Base-by-base conservation (phyloP, 2,113 vertebrate species). In the Clinocottus analis region DNA sequence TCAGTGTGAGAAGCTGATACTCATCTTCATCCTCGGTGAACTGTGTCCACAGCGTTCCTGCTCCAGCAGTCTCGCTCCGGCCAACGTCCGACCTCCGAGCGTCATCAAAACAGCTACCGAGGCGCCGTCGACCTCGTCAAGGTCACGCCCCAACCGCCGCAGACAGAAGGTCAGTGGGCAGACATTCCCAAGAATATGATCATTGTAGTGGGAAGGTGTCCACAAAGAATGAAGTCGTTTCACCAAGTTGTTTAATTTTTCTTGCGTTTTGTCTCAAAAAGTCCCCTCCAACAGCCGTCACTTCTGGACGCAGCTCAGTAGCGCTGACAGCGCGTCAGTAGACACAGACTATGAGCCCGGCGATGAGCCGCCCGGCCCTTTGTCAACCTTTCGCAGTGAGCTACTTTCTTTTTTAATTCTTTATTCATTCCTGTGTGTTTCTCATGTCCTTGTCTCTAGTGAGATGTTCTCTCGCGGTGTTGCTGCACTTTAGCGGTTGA, bases 361-460 rank as follows among this genome's bases (percentile, higher is more conserved):
- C 63, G 63, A n/a, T 59, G 86, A 91, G 12, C 25, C 87, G 1
- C 68, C 83, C 76, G 66, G 84, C 64, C 39, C 75, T 62, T 71
- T 95, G 21, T 91, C 93, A 14, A 95, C 93, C 51, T 95, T 95
- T 83, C 86, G 71, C 51, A 95, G 94, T 95, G 81, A 93, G 93
- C 81, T 14, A 58, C 12, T 0, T 76, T 79, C 56, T 72, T 79
- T 85, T 82, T 71, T 65, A 7, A 10, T 17, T 79, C 67, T 59
- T 17, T 45, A 12, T 47, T 39, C 4, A 4, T 23, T 53, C 33
- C 17, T 63, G 23, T 56, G 12, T 65, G 43, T 72, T 72, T 60
- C 58, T 82, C 9, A 41, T 23, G 0, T 14, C 5, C 53, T 66
- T 80, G 64, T 59, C 27, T 70, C 59, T 63, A 12, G 6, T 5